A percentile compares a stretch with the other conserved stretches of the same genome.
These are phyloP conservation scores for Vollenhovia emeryi DNA, from an alignment of 1,140 invertebrate species.

Conservation along the genomic window DNA sequence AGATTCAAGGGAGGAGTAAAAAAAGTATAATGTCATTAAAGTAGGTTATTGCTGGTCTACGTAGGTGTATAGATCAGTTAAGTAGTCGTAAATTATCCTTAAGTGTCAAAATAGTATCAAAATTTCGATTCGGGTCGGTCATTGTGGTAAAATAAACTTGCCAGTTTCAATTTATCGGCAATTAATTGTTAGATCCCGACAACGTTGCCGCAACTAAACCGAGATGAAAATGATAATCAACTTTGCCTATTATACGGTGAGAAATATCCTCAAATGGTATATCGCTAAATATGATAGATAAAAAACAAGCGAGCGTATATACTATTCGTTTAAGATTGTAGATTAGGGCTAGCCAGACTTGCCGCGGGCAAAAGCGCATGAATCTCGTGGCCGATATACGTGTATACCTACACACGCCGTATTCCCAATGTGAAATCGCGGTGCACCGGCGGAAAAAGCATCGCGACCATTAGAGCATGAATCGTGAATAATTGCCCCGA, in stretches of 20 bases:
- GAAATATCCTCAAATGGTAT: background rate
- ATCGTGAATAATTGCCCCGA: constrained; percentile 43
- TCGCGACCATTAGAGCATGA: constrained; percentile 25
- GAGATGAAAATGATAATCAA: background rate
- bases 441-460: constrained; percentile 24
- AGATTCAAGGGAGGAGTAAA: too few relatives aligned
- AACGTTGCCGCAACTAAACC: background rate
- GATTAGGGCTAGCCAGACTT: constrained; percentile 33
- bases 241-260: background rate
- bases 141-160: background rate
- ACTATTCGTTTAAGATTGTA: constrained; percentile 22
- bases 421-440: constrained; percentile 9
- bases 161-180: background rate
- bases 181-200: background rate
- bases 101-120: too few relatives aligned
- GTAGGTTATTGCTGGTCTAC: too few relatives aligned
- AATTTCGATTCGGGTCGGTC: too few relatives aligned
- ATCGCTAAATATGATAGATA: background rate
- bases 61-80: too few relatives aligned
- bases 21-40: too few relatives aligned
- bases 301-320: constrained; percentile 4
- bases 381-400: background rate
- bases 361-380: constrained; percentile 13
- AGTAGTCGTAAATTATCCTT: too few relatives aligned
- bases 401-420: background rate